A percentile compares a stretch with the other conserved stretches of the same genome.
Conservation (phyloP, 2,113 vertebrate species). For the Actenoides lindsayi region DNA sequence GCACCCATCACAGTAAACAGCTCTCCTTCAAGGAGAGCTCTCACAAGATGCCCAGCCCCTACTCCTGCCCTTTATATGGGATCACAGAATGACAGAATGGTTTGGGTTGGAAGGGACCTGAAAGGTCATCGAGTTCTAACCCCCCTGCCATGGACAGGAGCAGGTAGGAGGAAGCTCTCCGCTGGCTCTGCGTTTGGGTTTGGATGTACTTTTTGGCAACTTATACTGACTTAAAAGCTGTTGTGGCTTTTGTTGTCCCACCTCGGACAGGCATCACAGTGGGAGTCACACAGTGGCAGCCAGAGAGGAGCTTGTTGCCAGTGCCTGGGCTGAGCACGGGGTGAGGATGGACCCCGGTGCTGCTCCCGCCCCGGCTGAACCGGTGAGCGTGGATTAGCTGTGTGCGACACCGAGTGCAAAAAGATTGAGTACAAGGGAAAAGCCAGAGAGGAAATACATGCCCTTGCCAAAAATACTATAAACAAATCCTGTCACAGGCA, state of each 20-base stretch:
- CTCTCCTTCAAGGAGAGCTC: background rate
- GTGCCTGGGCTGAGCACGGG: background rate
- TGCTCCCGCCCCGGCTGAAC: fast-evolving
- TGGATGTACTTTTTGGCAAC: background rate
- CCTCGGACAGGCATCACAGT: fast-evolving
- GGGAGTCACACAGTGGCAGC: background rate
- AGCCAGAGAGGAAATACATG: background rate
- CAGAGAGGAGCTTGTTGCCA: background rate
- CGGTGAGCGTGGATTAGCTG: background rate
- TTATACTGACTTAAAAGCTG: background rate
- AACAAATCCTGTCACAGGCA: background rate
- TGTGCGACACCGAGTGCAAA: background rate
- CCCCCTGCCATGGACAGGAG: no score
- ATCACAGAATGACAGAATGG: no score
- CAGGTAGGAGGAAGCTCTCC: background rate
- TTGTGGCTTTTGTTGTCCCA: background rate
- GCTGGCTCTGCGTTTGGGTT: background rate
- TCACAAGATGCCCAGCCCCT: fast-evolving
- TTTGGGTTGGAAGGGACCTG: no score
- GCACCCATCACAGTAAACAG: background rate
- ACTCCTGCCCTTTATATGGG: background rate
- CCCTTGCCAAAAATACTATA: background rate
- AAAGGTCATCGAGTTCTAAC: no score
- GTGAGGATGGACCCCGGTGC: background rate
- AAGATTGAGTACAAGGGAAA: background rate